Base-by-base conservation (phyloP, 2,797 vertebrate genomes). In the Rhadinocentrus ornatus region DNA sequence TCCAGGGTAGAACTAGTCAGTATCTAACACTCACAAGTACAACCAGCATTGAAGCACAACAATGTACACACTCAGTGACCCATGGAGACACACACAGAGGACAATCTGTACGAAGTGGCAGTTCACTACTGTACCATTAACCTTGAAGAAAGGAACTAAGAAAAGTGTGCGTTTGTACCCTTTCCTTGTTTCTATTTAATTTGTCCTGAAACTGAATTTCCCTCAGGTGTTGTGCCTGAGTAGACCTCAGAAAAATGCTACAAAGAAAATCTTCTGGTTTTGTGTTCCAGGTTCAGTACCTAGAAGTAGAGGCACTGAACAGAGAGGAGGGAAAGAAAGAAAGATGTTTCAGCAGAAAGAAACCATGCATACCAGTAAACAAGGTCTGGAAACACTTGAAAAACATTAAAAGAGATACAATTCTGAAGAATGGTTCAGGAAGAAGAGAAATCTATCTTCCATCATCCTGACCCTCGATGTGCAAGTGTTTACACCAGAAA, bases 131-230 rank as follows among this genome's bases (percentile, higher is more conserved):
- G 66, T 58, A 44, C 62, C 64, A 77, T 85, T 85, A 85, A 90
- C 86, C 87, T 86, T 88, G 82, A 44, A 73, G 74, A 79, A 75
- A 69, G 59, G 66, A 70, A 68, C 77, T 73, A 82, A 84, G 82
- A 86, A 62, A 80, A 74, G 69, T 75, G 70, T 24, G 24, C 62
- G 77, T 73, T 71, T 69, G 50, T 60, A 75, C 77, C 55, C 65
- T 48, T 75, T 72, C 27, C 16, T 79, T 59, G 61, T 61, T 66
- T 75, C 65, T 65, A 34, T 88, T 86, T 79, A 81, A 87, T 84
- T 81, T 80, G 73, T 78, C 70, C 78, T 83, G 75, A 83, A 84
- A 86, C 78, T 73, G 74, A 71, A 85, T 80, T 77, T 77, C 83
- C 79, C 82, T 18, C 29, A 69, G 75, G 85, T 66, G 62, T 59